These are phyloP conservation scores for Cherax quadricarinatus DNA, from an alignment of 1,140 invertebrate species.

Conservation along the genomic window DNA sequence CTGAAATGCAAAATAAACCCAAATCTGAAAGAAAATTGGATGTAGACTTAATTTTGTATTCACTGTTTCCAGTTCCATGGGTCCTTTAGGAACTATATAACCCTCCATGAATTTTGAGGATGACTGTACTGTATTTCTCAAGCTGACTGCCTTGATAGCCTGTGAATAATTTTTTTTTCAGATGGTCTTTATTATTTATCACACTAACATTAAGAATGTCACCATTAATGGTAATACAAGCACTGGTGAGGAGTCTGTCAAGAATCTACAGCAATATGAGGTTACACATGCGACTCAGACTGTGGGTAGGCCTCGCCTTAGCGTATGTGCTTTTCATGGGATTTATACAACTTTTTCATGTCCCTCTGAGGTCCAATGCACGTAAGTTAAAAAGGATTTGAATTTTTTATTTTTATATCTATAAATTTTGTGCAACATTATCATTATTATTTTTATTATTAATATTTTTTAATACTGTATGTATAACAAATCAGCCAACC, in stretches of 20 bases:
- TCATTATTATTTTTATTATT: too few species aligned
- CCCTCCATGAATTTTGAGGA: too few species aligned
- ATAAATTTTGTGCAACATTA: not conserved
- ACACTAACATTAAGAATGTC: conserved; percentile 16
- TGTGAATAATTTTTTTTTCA: not conserved
- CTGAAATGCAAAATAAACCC: too few species aligned
- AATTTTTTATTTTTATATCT: not conserved
- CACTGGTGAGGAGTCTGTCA: not conserved
- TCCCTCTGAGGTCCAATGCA: conserved; percentile 45
- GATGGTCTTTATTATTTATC: not conserved
- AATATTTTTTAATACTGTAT: too few species aligned
- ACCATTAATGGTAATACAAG: conserved; percentile 18
- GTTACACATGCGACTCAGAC: conserved; percentile 40
- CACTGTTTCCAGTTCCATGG: too few species aligned
- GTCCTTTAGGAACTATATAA: too few species aligned
- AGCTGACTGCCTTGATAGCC: too few species aligned
- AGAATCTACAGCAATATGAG: conserved; percentile 26
- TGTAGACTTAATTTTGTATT: too few species aligned
- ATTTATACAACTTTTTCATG: conserved; percentile 32
- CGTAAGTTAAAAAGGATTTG: conserved; percentile 13
- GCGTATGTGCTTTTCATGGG: conserved; percentile 46
- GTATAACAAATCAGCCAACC: too few species aligned
- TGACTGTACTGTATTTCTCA: too few species aligned
- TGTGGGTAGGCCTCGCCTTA: conserved; percentile 45
- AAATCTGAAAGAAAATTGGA: too few species aligned